A percentile compares a stretch with the other conserved stretches of the same genome.
Conservation (phyloP, 2,797 vertebrate species). For the Danio choprae region DNA sequence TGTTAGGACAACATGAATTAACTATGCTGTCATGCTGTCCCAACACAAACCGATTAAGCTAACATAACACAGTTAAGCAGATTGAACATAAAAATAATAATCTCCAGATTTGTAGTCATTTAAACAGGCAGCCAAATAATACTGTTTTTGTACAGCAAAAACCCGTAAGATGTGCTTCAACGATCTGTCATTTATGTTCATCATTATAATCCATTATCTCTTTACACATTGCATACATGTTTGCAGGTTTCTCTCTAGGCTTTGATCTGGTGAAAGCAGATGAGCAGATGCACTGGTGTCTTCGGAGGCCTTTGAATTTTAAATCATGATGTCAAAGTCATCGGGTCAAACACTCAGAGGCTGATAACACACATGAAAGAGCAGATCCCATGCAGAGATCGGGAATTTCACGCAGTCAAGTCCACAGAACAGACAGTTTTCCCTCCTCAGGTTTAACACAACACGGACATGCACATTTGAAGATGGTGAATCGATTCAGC, state of each 20-base stretch:
- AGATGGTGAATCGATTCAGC: conserved; percentile 80
- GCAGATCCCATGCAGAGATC: conserved; percentile 49
- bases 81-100: no score
- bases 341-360: conserved; percentile 69
- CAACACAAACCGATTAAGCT: no score
- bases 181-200: not conserved
- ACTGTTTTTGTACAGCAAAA: no score
- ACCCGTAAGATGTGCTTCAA: not conserved
- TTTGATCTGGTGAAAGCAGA: conserved; percentile 8
- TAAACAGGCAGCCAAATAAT: no score
- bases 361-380: conserved; percentile 73
- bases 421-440: conserved; percentile 77
- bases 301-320: conserved; percentile 55
- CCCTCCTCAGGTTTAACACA: conserved; percentile 79
- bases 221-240: not conserved
- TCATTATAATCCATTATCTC: not conserved
- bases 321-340: conserved; percentile 69
- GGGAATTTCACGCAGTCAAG: conserved; percentile 53
- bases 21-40: no score
- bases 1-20: no score
- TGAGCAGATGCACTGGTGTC: conserved; percentile 5
- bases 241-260: not conserved
- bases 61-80: no score
- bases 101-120: no score
- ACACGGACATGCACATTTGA: conserved; percentile 77